Conservation (phyloP, 2,797 vertebrate species). For the Rhynchotus rufescens region DNA sequence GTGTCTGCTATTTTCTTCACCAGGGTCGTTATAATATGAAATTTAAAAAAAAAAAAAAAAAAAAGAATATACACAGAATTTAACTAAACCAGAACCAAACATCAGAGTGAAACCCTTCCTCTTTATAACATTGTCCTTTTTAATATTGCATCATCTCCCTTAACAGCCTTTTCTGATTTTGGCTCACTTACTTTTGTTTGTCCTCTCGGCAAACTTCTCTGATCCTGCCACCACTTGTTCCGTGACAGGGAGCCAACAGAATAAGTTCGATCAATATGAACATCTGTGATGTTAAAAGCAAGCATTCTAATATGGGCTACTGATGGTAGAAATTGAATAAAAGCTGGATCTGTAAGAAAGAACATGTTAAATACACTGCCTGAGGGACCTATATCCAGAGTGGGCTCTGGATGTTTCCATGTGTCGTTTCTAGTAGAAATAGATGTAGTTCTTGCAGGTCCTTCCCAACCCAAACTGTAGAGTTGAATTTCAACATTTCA, state of each 20-base stretch:
- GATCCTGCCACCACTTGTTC: too few species aligned
- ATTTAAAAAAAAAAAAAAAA: neutral
- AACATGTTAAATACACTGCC: neutral
- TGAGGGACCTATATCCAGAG: too few species aligned
- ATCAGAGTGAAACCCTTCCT: neutral
- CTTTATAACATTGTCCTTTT: neutral
- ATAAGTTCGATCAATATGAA: neutral
- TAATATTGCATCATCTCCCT: fast-evolving
- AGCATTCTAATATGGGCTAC: neutral
- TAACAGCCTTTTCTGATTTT: neutral
- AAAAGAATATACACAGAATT: neutral
- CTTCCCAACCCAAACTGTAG: neutral
- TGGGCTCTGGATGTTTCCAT: too few species aligned
- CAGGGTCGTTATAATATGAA: neutral
- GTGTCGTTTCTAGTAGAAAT: too few species aligned
- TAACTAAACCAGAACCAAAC: neutral
- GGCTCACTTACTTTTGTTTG: neutral
- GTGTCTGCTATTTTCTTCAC: neutral
- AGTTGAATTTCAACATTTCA: neutral
- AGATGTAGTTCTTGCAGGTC: neutral
- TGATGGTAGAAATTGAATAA: neutral
- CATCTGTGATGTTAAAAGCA: neutral
- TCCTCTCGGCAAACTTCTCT: neutral
- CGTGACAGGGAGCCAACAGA: neutral
- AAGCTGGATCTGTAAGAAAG: neutral